Base-by-base conservation (phyloP, 2,888 invertebrate species). In the Orthosia gracilis region DNA sequence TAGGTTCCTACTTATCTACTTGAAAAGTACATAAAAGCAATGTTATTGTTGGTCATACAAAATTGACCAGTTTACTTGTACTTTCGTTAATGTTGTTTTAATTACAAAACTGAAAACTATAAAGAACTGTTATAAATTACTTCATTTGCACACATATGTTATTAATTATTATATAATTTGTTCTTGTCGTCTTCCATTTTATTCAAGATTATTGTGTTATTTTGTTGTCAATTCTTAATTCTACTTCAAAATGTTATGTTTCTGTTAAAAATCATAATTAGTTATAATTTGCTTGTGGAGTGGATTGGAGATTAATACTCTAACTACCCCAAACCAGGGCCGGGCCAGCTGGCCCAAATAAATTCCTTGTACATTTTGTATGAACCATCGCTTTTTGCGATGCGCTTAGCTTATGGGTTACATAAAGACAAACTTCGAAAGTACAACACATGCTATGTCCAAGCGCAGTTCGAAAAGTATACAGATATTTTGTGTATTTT, bases 71-170 rank as follows among this genome's bases (percentile, higher is more conserved):
- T 26, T 50, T 55, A 54, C 18, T 61, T 26, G 11, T 15, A 61
- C 45, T 26, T 59, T 72, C 58, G 40, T 79, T 76, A 62, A 50
- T 69, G 61, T 75, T 55, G 58, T 63, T 72, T 69, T 40, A 0
- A 9, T 9, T 40, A 3, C 40, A 40, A 40, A 40, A 31, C 7
- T 31, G 0, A 7, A 31, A 31, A 26, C 4, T 26, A 4, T 31
- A 40, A 40, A 40, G 9, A 0, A 40, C 15, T 79, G 31, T 54
- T 59, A 21, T 58, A 23, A 17, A 76, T 61, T 31, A 47, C 9
- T 54, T 26, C 5, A 69, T 70, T 55, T 23, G 4, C 15, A 54
- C 13, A 76, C n/a, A 21, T 40, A 40, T 40, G 40, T 40, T 40
- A 40, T 40, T 40, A 40, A 40, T 9, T 64, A 21, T 49, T 50